Conservation (phyloP, 2,113 vertebrate species). For the Meriones unguiculatus region DNA sequence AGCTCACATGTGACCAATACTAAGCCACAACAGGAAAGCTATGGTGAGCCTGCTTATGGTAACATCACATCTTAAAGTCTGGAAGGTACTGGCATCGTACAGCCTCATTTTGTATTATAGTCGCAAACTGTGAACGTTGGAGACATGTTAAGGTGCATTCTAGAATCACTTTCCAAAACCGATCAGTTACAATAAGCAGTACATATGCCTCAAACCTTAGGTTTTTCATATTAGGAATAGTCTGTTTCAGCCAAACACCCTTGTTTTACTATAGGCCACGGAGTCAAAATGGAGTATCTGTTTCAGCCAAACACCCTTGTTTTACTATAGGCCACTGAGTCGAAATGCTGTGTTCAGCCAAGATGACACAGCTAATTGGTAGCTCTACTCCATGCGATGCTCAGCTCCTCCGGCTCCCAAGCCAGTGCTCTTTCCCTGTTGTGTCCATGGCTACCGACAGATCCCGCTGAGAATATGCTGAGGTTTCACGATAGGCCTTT, state of each 20-base stretch:
- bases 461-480: not conserved
- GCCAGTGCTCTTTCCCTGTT: not conserved
- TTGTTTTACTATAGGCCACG: slow-evolving; percentile 36
- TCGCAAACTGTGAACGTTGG: not conserved
- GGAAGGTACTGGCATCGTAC: not conserved
- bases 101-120: not conserved
- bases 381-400: not conserved
- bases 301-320: slow-evolving; percentile 6
- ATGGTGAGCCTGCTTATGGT: not conserved
- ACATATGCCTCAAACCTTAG: not conserved
- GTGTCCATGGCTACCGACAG: slow-evolving; percentile 48
- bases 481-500: not conserved
- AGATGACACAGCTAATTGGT: slow-evolving; percentile 35
- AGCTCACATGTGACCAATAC: not conserved
- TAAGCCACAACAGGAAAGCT: not conserved
- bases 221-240: slow-evolving; percentile 26
- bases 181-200: not conserved
- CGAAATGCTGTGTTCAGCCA: not conserved
- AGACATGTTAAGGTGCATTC: not conserved
- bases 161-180: not conserved
- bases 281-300: not conserved
- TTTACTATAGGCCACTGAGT: slow-evolving; percentile 34
- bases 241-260: not conserved
- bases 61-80: not conserved
- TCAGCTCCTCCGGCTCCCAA: slow-evolving; percentile 26